These are phyloP conservation scores for Enteromius treurensis DNA, from an alignment of 2,797 vertebrate species.

Conservation along the genomic window DNA sequence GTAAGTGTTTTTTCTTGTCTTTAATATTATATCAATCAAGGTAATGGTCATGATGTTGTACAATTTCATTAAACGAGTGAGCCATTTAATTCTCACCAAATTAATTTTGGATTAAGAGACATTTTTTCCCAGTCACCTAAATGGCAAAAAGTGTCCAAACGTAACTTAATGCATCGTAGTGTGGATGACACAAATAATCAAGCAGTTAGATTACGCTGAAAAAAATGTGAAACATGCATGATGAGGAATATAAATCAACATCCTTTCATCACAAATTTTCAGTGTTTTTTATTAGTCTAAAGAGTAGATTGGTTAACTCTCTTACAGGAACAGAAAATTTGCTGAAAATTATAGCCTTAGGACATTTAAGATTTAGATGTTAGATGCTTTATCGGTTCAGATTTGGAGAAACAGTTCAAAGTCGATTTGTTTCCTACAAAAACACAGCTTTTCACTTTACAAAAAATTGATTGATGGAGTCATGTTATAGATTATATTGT, in stretches of 20 bases:
- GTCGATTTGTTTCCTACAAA: background rate
- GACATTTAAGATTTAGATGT: background rate
- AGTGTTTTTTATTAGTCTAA: background rate
- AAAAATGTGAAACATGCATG: no score
- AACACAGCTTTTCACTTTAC: background rate
- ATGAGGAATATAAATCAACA: background rate
- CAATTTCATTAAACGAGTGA: background rate
- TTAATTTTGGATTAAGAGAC: background rate
- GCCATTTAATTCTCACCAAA: background rate
- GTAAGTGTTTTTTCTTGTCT: slow-evolving; percentile 45
- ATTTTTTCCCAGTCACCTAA: background rate
- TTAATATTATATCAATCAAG: background rate
- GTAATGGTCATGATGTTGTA: background rate
- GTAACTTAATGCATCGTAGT: background rate
- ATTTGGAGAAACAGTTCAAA: background rate
- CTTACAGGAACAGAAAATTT: background rate
- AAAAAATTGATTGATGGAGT: background rate
- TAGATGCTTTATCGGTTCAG: no score
- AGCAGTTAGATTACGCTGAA: background rate
- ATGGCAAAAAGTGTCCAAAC: background rate
- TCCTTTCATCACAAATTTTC: background rate
- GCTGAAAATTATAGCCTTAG: background rate
- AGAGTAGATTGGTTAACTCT: background rate
- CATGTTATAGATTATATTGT: background rate
- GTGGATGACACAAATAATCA: background rate